phyloP scores from a whole-genome alignment of 2,888 invertebrate genomes.

The Meloe dianella region DNA sequence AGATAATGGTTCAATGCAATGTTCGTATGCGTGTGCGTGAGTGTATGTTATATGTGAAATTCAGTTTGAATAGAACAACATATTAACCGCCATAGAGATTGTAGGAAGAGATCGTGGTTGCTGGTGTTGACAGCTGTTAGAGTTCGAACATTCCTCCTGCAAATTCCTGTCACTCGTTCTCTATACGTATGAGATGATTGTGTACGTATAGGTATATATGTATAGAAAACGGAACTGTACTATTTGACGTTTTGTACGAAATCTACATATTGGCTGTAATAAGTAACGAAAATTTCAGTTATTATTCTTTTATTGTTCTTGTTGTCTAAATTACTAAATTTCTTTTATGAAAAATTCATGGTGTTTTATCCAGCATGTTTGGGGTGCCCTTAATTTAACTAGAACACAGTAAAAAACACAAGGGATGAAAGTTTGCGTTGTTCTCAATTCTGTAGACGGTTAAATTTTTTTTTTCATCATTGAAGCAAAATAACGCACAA shows the following conservation, averaged over 20 bases:
- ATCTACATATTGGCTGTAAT: too few species aligned
- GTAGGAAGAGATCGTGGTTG: conserved; percentile 38
- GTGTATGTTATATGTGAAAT: conserved; percentile 13
- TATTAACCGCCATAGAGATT: conserved; percentile 35
- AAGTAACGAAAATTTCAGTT: not conserved
- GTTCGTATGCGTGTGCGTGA: not conserved
- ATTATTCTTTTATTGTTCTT: not conserved
- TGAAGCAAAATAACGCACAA: not conserved
- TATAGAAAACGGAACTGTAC: not conserved
- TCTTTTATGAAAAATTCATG: not conserved
- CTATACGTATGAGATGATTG: conserved; percentile 30
- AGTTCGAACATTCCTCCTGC: conserved; percentile 35
- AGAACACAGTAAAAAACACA: conserved; percentile 2
- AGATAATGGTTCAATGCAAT: conserved; percentile 19
- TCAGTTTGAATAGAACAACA: conserved; percentile 23
- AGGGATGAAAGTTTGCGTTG: conserved; percentile 1
- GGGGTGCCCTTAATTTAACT: not conserved
- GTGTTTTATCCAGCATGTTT: not conserved
- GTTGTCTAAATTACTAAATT: not conserved
- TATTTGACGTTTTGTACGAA: not conserved
- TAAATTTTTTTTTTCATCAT: not conserved
- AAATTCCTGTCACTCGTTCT: conserved; percentile 34
- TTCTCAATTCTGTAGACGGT: not conserved
- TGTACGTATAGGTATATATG: conserved; percentile 2
- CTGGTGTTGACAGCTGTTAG: conserved; percentile 39